phyloP scores from a whole-genome alignment of 2,888 invertebrate species.

The Ormyrus labotus region DNA sequence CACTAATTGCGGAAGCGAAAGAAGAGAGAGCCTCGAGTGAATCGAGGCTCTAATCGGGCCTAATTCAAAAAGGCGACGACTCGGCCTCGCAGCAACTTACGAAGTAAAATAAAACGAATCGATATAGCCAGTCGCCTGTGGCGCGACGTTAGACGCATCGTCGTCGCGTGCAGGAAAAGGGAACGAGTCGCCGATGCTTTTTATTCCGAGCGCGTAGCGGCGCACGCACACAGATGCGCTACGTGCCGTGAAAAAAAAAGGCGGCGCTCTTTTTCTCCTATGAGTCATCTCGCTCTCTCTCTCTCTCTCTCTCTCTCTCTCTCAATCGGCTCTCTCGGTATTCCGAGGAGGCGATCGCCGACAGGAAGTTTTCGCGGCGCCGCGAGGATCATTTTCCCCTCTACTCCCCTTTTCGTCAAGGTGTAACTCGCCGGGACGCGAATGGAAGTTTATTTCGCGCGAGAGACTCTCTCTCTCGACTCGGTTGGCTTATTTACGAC shows the following conservation, averaged over 20 bases:
- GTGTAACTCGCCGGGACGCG: no score
- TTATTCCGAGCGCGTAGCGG: constrained; percentile 2
- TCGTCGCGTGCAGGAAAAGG: background rate
- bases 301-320: background rate
- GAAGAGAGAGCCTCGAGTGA: background rate
- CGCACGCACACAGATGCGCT: constrained; percentile 7
- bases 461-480: no score
- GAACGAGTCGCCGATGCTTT: background rate
- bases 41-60: background rate
- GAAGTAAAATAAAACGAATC: background rate
- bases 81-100: background rate
- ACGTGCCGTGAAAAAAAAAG: background rate
- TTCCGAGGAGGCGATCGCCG: constrained; percentile 2
- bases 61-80: background rate
- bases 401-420: background rate
- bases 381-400: constrained; percentile 13
- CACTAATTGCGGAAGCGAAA: background rate
- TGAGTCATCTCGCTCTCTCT: constrained; percentile 10
- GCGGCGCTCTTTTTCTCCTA: background rate
- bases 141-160: background rate
- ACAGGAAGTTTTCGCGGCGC: constrained; percentile 33
- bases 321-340: constrained; percentile 16
- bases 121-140: background rate
- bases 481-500: no score
- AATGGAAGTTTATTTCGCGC: no score